phyloP scores from a whole-genome alignment of 2,888 invertebrate genomes.

The Scrobipalpa atriplicella region DNA sequence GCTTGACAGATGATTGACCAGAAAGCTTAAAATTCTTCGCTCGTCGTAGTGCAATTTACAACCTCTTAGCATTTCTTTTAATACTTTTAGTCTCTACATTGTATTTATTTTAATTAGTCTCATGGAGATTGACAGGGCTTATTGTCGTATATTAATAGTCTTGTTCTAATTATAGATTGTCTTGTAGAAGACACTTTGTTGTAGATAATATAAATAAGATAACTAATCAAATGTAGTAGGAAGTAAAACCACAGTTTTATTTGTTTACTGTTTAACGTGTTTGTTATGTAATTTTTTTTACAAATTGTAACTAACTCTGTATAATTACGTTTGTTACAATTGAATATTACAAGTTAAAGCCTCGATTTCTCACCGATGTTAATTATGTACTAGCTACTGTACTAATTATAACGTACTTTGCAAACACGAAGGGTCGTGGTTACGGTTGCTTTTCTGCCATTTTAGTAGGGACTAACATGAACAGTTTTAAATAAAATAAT shows the following conservation, averaged over 20 bases:
- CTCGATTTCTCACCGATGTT: neutral
- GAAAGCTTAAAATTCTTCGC: slow-evolving; percentile 12
- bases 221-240: neutral
- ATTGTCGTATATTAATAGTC: neutral
- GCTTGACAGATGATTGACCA: slow-evolving; percentile 17
- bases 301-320: neutral
- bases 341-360: neutral
- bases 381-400: neutral
- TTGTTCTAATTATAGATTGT: neutral
- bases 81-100: slow-evolving; percentile 12
- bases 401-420: slow-evolving; percentile 1
- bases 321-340: neutral
- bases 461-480: neutral
- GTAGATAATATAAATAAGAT: neutral
- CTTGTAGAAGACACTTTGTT: neutral
- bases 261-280: neutral
- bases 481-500: too few relatives aligned
- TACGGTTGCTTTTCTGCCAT: neutral
- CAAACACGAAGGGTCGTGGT: neutral
- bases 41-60: neutral
- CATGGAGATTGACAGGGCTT: slow-evolving; percentile 18
- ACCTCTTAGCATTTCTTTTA: slow-evolving; percentile 8
- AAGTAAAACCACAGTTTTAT: neutral
- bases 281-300: neutral
- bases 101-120: slow-evolving; percentile 10